phyloP scores from a whole-genome alignment of 2,797 vertebrate genomes.

The Scarus forsteni region DNA sequence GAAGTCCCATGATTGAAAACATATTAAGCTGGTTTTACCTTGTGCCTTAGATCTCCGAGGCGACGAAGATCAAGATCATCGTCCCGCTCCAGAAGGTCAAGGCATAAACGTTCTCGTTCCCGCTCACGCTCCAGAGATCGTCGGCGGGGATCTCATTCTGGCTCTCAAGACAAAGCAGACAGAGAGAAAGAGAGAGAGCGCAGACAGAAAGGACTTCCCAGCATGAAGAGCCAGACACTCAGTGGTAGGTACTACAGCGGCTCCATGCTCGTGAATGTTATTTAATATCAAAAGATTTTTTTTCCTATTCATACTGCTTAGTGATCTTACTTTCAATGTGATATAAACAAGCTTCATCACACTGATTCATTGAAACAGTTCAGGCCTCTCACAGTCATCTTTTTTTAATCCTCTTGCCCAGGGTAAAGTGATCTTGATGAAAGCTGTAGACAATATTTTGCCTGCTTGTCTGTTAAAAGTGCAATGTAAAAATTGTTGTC shows the following conservation, averaged over 20 bases:
- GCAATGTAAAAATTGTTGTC: too few relatives aligned
- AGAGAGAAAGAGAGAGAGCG: slow-evolving; percentile 92
- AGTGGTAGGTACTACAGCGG: slow-evolving; percentile 84
- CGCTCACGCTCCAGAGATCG: slow-evolving; percentile 90
- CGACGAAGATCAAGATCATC: slow-evolving; percentile 91
- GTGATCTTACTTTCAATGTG: too few relatives aligned
- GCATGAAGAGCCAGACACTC: slow-evolving; percentile 89
- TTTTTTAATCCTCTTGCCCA: too few relatives aligned
- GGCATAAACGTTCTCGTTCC: slow-evolving; percentile 89
- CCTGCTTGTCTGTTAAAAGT: too few relatives aligned
- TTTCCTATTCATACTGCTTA: too few relatives aligned
- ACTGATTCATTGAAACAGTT: too few relatives aligned
- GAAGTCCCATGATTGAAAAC: slow-evolving; percentile 1
- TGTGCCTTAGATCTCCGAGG: slow-evolving; percentile 89
- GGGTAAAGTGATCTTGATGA: too few relatives aligned
- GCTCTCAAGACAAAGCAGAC: slow-evolving; percentile 89
- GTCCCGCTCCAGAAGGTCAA: slow-evolving; percentile 88
- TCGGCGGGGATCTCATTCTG: slow-evolving; percentile 86
- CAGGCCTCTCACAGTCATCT: too few relatives aligned
- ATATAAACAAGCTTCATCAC: too few relatives aligned
- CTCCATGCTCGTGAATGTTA: not conserved
- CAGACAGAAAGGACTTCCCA: slow-evolving; percentile 92
- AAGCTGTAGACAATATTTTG: too few relatives aligned
- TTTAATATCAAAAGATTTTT: too few relatives aligned
- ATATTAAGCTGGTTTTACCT: not conserved